phyloP scores from a whole-genome alignment of 2,113 vertebrate genomes.

The Myrmecobius fasciatus region DNA sequence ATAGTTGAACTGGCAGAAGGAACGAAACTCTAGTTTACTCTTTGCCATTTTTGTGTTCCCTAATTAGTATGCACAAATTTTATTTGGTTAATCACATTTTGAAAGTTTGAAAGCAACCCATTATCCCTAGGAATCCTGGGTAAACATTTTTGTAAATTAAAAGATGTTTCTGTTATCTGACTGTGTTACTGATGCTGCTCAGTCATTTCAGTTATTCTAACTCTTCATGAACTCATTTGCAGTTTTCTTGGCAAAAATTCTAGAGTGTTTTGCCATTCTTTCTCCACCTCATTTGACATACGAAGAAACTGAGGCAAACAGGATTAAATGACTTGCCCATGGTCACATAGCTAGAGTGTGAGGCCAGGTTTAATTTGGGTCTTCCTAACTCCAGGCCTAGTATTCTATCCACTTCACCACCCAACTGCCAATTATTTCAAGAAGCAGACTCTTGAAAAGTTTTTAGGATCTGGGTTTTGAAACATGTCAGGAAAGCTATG shows the following conservation, averaged over 20 bases:
- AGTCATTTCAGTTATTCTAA: not conserved
- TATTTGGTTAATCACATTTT: not conserved
- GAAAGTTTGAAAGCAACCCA: not conserved
- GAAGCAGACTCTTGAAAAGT: not conserved
- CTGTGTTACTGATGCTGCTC: not conserved
- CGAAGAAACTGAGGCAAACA: not conserved
- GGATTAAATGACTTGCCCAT: not conserved
- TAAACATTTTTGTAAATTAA: not conserved
- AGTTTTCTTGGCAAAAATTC: not conserved
- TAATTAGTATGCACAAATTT: not conserved
- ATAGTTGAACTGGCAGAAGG: not conserved
- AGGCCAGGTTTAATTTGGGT: not conserved
- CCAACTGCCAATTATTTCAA: not conserved
- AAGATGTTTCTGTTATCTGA: not conserved
- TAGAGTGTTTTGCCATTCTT: not conserved
- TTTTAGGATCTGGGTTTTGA: not conserved
- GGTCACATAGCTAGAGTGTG: not conserved
- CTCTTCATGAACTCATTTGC: not conserved
- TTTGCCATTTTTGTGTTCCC: not conserved
- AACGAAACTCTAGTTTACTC: not conserved
- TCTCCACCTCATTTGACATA: not conserved
- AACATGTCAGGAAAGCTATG: not conserved
- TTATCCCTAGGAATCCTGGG: not conserved
- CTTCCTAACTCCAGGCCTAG: not conserved
- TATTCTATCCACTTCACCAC: not conserved